phyloP scores from a whole-genome alignment of 2,888 invertebrate species.

The Tetranychus piercei region DNA sequence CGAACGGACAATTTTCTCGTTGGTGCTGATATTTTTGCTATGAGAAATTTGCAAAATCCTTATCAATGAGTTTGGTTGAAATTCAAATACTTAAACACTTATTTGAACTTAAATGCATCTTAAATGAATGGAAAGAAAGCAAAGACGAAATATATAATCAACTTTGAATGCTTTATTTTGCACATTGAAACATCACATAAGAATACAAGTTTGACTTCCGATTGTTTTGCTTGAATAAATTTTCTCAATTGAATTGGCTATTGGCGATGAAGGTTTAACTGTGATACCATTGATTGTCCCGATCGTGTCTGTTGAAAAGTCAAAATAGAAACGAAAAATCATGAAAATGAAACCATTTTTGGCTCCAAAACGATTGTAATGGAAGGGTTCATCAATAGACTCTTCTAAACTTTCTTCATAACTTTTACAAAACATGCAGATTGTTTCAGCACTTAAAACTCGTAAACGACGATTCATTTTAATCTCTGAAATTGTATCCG shows the following conservation, averaged over 20 bases:
- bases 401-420: conserved; percentile 14
- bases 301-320: neutral
- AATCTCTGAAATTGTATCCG: neutral
- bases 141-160: too few relatives aligned
- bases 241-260: neutral
- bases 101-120: too few relatives aligned
- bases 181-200: neutral
- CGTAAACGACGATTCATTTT: neutral
- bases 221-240: neutral
- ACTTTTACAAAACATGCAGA: conserved; percentile 17
- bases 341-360: conserved; percentile 21
- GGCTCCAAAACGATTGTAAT: conserved; percentile 19
- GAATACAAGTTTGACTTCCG: neutral
- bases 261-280: conserved; percentile 4
- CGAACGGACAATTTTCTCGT: too few relatives aligned
- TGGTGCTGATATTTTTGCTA: too few relatives aligned
- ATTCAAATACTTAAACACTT: too few relatives aligned
- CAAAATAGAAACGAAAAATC: conserved; percentile 17
- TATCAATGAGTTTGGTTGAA: too few relatives aligned
- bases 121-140: too few relatives aligned
- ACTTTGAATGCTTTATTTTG: neutral
- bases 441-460: conserved; percentile 19
- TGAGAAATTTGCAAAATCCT: too few relatives aligned
- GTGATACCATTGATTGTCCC: neutral
- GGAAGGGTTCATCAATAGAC: conserved; percentile 18